Conservation (phyloP, 2,797 vertebrate genomes). For the Limnodromus scolopaceus region DNA sequence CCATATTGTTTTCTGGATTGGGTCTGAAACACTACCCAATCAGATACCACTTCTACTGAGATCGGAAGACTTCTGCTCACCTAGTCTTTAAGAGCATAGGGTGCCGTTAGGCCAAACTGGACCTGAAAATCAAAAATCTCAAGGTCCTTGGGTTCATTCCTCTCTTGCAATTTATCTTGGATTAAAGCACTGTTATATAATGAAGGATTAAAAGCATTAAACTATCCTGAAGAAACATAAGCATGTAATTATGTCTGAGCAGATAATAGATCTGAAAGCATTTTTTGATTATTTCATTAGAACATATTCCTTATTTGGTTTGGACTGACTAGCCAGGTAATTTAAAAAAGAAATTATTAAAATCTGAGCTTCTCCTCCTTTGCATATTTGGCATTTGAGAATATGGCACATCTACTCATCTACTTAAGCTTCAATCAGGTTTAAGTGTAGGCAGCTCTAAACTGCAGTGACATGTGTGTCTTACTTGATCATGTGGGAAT, state of each 20-base stretch:
- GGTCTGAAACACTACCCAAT: not conserved
- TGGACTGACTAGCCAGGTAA: not conserved
- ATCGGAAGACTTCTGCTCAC: not conserved
- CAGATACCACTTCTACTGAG: not conserved
- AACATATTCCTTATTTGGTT: not conserved
- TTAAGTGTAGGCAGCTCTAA: not conserved
- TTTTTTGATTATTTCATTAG: not conserved
- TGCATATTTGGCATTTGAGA: not conserved
- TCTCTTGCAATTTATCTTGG: slow-evolving; percentile 7
- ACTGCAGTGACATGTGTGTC: not conserved
- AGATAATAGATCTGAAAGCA: not conserved
- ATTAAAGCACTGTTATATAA: slow-evolving; percentile 21
- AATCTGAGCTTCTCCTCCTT: not conserved
- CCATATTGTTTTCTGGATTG: rapidly evolving
- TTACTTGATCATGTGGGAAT: not conserved
- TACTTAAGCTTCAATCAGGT: not conserved
- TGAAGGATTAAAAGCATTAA: slow-evolving; percentile 34
- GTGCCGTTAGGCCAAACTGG: not conserved
- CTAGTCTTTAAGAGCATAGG: not conserved
- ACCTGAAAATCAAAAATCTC: not conserved
- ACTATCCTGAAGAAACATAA: not conserved
- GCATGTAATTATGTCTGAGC: not conserved
- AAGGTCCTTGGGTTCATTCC: not conserved
- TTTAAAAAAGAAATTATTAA: not conserved
- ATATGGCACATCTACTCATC: not conserved